A percentile compares a stretch with the other conserved stretches of the same genome.
phyloP scores from a whole-genome alignment of 2,888 invertebrate genomes.

The Heliconius cydno region DNA sequence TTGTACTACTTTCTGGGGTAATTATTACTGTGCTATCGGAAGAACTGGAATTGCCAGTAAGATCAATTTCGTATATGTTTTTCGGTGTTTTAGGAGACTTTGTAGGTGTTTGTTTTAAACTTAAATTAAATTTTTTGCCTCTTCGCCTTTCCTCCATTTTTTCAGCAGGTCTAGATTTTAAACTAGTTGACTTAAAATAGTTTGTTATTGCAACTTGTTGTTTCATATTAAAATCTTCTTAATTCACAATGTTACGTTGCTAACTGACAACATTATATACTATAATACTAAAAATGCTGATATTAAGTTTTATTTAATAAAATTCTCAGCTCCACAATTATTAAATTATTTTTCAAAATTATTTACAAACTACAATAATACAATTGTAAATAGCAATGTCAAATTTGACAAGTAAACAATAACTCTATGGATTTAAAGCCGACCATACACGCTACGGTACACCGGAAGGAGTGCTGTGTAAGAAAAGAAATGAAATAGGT shows the following conservation, averaged over 20 bases:
- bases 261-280: not conserved
- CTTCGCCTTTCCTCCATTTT: slow-evolving; percentile 46
- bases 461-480: too few species aligned
- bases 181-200: slow-evolving; percentile 54
- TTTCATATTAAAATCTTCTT: slow-evolving; percentile 30
- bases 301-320: not conserved
- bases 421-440: too few species aligned
- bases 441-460: too few species aligned
- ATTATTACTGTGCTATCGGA: slow-evolving; percentile 53
- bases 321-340: not conserved
- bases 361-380: too few species aligned
- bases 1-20: slow-evolving; percentile 47
- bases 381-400: too few species aligned
- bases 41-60: slow-evolving; percentile 55
- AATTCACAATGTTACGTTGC: not conserved
- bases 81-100: slow-evolving; percentile 51
- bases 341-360: too few species aligned
- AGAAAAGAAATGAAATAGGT: too few species aligned
- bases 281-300: not conserved
- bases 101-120: slow-evolving; percentile 52
- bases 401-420: too few species aligned
- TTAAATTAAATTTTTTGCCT: slow-evolving; percentile 57
- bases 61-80: slow-evolving; percentile 52
- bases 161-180: slow-evolving; percentile 33
- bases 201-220: slow-evolving; percentile 54